These are phyloP conservation scores for Xerus rutilus DNA, from an alignment of 2,797 vertebrate species.

Conservation along the genomic window DNA sequence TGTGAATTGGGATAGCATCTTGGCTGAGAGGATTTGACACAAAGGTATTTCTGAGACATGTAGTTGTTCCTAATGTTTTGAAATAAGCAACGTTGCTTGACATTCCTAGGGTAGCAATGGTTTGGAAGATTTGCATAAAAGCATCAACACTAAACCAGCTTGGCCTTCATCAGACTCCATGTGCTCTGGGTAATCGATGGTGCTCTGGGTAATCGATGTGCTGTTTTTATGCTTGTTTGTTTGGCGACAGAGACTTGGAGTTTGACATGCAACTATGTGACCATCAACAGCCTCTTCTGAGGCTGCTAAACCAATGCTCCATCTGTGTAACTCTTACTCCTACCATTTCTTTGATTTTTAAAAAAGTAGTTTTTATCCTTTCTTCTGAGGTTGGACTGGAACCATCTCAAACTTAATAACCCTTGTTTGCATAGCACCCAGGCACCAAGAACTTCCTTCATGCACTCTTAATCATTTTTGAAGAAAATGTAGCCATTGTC, in stretches of 20 bases:
- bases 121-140: not conserved
- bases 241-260: not conserved
- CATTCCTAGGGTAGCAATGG: not conserved
- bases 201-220: not conserved
- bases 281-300: not conserved
- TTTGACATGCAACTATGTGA: not conserved
- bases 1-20: constrained; percentile 37
- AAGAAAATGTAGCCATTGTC: not conserved
- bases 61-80: not conserved
- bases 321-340: not conserved
- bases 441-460: not conserved
- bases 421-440: not conserved
- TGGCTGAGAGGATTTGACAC: not conserved
- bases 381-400: not conserved
- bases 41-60: constrained; percentile 11
- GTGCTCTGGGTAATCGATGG: not conserved
- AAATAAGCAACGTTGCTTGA: not conserved
- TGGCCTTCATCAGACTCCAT: not conserved
- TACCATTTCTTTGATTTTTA: not conserved
- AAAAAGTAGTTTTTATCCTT: not conserved
- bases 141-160: not conserved
- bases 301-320: not conserved
- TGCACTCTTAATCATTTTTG: not conserved
- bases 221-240: not conserved
- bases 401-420: constrained; percentile 29